phyloP scores from a whole-genome alignment of 2,888 invertebrate genomes.

The Lasioglossum zephyrum region DNA sequence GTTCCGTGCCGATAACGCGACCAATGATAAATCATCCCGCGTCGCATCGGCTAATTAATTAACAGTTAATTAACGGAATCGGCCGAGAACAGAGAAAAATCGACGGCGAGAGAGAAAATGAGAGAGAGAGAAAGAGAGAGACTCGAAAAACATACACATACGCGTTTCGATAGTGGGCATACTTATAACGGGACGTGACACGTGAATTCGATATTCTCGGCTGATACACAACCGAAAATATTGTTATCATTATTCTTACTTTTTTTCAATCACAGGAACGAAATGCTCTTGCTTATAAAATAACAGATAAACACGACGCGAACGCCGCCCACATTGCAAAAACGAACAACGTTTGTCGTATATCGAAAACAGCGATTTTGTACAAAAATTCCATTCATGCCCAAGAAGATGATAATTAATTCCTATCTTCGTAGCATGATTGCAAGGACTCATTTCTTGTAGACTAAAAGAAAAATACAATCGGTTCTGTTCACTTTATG shows the following conservation, averaged over 20 bases:
- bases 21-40: conserved; percentile 23
- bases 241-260: conserved; percentile 6
- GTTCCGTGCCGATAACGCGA: conserved; percentile 2
- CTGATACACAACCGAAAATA: not conserved
- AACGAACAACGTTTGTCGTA: not conserved
- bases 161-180: not conserved
- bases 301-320: not conserved
- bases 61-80: conserved; percentile 16
- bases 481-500: too few species aligned
- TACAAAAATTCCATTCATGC: not conserved
- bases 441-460: not conserved
- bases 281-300: not conserved
- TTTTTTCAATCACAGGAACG: not conserved
- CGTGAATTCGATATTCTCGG: conserved; percentile 9
- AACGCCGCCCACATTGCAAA: conserved; percentile 3
- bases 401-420: not conserved
- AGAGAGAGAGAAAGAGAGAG: not conserved
- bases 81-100: not conserved
- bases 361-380: not conserved
- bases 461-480: not conserved
- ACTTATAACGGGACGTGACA: conserved; percentile 11
- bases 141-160: not conserved
- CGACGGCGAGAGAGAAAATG: too few species aligned
- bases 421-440: not conserved
- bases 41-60: conserved; percentile 20